phyloP scores from a whole-genome alignment of 2,113 vertebrate genomes.

The Naja naja region DNA sequence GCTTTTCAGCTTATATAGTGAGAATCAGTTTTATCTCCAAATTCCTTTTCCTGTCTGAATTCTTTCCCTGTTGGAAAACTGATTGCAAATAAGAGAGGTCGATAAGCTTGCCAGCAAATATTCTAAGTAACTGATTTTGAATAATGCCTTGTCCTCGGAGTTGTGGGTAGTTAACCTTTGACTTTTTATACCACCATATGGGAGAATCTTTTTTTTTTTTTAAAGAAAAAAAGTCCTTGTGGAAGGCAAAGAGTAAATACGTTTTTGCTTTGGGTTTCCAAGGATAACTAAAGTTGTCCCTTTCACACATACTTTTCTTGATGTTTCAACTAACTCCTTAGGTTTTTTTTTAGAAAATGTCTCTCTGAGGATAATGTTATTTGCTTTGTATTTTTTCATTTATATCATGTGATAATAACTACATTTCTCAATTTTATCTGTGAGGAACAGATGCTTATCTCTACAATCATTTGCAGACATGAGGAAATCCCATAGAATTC shows the following conservation, averaged over 20 bases:
- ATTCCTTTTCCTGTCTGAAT: conserved; percentile 62
- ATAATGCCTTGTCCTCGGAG: conserved; percentile 67
- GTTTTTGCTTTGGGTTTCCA: conserved; percentile 56
- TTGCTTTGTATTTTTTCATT: not conserved
- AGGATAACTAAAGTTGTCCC: conserved; percentile 16
- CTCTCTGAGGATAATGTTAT: not conserved
- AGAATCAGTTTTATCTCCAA: not conserved
- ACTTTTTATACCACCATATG: conserved; percentile 54
- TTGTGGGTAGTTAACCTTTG: conserved; percentile 77
- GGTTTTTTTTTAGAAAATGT: not conserved
- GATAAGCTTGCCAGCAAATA: conserved; percentile 67
- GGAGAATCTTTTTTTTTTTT: conserved; percentile 52
- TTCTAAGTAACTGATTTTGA: conserved; percentile 71
- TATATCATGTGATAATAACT: not conserved
- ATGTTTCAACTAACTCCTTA: conserved; percentile 23
- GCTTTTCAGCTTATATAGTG: conserved; percentile 49
- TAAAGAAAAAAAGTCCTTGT: conserved; percentile 43
- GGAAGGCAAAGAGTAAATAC: conserved; percentile 46
- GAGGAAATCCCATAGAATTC: not conserved
- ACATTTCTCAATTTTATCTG: conserved; percentile 29
- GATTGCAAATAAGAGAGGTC: conserved; percentile 57
- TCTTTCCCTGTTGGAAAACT: conserved; percentile 61
- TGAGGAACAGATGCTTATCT: not conserved
- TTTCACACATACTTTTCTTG: conserved; percentile 34
- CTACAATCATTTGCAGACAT: not conserved